Percentiles rank a stretch among this genome's conserved stretches.
Conservation (phyloP, 2,113 vertebrate genomes). For the Ailurus styani region DNA sequence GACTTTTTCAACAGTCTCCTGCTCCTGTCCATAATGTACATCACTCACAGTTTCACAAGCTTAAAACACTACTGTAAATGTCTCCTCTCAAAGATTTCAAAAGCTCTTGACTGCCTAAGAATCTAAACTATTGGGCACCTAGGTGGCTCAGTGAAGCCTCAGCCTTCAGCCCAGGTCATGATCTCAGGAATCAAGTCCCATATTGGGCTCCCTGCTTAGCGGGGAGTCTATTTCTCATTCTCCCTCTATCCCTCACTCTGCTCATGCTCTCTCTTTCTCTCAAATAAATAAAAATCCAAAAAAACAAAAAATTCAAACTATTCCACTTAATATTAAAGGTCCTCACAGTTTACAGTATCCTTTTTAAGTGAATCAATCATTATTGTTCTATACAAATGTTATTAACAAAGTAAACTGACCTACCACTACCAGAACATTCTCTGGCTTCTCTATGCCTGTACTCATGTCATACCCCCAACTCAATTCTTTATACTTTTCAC, state of each 20-base stretch:
- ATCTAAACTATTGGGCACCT: not conserved
- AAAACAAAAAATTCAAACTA: not conserved
- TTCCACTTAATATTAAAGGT: not conserved
- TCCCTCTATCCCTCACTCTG: not conserved
- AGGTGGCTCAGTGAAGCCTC: not conserved
- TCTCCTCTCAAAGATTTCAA: not conserved
- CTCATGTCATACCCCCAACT: not conserved
- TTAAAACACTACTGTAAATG: not conserved
- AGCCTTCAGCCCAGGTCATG: not conserved
- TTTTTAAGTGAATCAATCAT: not conserved
- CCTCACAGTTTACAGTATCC: not conserved
- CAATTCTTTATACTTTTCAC: not conserved
- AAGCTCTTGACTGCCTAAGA: not conserved
- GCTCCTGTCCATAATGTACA: not conserved
- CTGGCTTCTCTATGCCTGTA: not conserved
- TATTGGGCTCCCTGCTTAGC: not conserved
- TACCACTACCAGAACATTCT: not conserved
- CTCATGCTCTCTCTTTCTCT: not conserved
- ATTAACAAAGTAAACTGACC: not conserved
- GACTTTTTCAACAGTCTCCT: not conserved
- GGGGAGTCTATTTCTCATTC: not conserved
- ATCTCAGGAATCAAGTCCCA: not conserved
- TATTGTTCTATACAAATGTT: not conserved
- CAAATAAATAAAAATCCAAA: not conserved
- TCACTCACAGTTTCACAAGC: not conserved